These are phyloP conservation scores for Actinernus sp. DNA, from an alignment of 92 coral and sea anemone species.

Conservation along the genomic window DNA sequence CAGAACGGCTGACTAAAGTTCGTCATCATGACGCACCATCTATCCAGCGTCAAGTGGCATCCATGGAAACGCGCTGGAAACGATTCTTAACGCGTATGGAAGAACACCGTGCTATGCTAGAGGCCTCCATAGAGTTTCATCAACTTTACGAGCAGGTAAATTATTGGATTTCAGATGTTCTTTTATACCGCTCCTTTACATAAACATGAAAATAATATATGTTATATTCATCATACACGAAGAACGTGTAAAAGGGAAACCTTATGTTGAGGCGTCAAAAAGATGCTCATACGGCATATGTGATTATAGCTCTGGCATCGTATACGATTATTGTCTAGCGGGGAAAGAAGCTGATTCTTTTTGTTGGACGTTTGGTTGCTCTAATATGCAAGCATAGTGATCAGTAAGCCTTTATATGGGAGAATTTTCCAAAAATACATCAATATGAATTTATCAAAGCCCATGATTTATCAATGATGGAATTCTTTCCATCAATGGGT, in stretches of 20 bases:
- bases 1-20: constrained; percentile 71
- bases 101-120: constrained; percentile 92
- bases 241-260: neutral
- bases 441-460: too few relatives aligned
- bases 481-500: too few relatives aligned
- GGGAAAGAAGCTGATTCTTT: too few relatives aligned
- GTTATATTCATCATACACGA: neutral
- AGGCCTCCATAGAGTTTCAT: constrained; percentile 93
- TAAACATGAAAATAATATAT: neutral
- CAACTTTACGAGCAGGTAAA: constrained; percentile 96
- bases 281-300: too few relatives aligned
- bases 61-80: constrained; percentile 97
- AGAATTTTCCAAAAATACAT: too few relatives aligned
- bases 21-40: constrained; percentile 92
- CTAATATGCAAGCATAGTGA: too few relatives aligned
- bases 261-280: too few relatives aligned
- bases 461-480: too few relatives aligned
- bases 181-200: neutral
- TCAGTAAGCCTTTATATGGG: too few relatives aligned
- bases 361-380: too few relatives aligned
- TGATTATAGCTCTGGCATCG: too few relatives aligned
- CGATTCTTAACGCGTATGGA: constrained; percentile 94
- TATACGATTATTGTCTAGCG: too few relatives aligned
- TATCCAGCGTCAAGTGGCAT: constrained; percentile 77
- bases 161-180: neutral